Base-by-base conservation (phyloP, 2,888 invertebrate genomes). In the Neocrepidodera transversa region DNA sequence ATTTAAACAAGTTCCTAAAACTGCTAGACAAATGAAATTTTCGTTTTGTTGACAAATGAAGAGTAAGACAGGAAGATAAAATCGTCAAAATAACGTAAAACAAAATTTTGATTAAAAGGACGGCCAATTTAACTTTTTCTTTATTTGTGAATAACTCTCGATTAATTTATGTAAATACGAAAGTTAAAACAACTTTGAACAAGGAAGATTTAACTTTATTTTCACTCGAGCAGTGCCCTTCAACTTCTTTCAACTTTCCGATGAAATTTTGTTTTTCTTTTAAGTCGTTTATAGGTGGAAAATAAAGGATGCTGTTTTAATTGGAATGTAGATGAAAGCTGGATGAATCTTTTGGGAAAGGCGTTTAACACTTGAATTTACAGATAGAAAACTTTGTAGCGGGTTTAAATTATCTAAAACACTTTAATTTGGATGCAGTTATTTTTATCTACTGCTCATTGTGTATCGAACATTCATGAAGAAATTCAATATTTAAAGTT, bases 101-200 rank as follows among this genome's bases (percentile, higher is more conserved):
- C 47, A 60, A 36, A 60, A 51, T 62, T 63, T 53, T 47, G 32
- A 60, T 53, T 59, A 53, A 61, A 58, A 38, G 40, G 40, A 53
- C 52, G 55, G 49, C 55, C 58, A 64, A 64, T 64, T 64, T 59
- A 52, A 49, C 48, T 55, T 50, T 49, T 32, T 57, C 52, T 62
- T 64, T 64, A 60, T 54, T 56, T 65, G 56, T 36, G 60, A 61
- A 61, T 57, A 58, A 59, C 54, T 57, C 53, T 56, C 59, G 56
- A 63, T 60, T 61, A 59, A 63, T 63, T 63, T 52, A 63, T 63
- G 63, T 63, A 63, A 63, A 60, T 61, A 63, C 49, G 61, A 53
- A 61, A 60, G 50, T 60, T 60, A 40, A 60, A 55, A 38, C 38
- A 60, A 60, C 49, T 60, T 60, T 49, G 17, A 50, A 50, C 45